Base-by-base conservation (phyloP, 2,888 invertebrate species). In the Loripinus fragilis region DNA sequence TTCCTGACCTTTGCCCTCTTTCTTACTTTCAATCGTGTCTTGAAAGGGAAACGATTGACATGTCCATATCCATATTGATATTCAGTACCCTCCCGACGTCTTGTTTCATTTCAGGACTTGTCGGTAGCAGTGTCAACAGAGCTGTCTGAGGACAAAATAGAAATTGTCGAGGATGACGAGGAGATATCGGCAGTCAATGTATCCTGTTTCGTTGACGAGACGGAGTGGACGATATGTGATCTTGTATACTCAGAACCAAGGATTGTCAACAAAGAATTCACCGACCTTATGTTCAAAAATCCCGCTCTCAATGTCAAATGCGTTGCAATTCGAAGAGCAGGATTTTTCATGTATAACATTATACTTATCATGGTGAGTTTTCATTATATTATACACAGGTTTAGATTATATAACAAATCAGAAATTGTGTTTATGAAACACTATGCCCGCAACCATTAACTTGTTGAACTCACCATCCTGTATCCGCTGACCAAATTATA, bases 301-400 rank as follows among this genome's bases (percentile, higher is more conserved):
- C 91, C 92, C 15, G 90, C 90, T 7, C 71, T 92, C 28, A 86
- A 90, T 28, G 89, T 92, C 41, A 89, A 88, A 33, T 92, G 92
- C 77, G 85, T 90, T 52, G 93, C 91, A 15, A 88, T 88, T 52
- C 70, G 93, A 52, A 80, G 90, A 38, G 90, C 92, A 2, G 93
- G 93, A 15, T 93, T 92, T 84, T 93, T 93, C 83, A 85, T 92
- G 71, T 93, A 92, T 90, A 93, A 93, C 74, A 92, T 93, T 42
- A 89, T 93, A 74, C 82, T 92, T 1, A 89, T 93, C 60, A 92
- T 92, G 90, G 92, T 92, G 76, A 82, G 86, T 30, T 2, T 30
- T 33, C 38, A 38, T 38, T 68, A 17, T n/a, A n/a, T n/a, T n/a
- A n/a, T n/a, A n/a, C n/a, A n/a, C n/a, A n/a, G n/a, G n/a, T n/a